phyloP scores from a whole-genome alignment of 2,888 invertebrate species.

The Agrochola lota region DNA sequence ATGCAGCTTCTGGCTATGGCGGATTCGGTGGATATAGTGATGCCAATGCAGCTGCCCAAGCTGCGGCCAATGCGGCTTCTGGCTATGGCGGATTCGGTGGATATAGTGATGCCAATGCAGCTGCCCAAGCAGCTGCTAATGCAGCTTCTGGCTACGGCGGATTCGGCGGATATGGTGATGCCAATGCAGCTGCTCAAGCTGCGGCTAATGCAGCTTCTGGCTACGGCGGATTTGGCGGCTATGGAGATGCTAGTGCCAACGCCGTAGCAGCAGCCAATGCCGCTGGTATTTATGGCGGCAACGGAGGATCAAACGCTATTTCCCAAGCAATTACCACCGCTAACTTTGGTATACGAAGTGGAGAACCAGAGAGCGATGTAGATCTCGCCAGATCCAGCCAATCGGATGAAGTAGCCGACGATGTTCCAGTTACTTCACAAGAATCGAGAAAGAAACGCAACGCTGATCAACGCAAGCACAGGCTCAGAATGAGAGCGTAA shows the following conservation, averaged over 20 bases:
- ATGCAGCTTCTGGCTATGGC: not conserved
- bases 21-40: slow-evolving; percentile 10
- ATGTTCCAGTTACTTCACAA: not conserved
- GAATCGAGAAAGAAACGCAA: slow-evolving; percentile 62
- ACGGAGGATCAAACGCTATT: slow-evolving; percentile 58
- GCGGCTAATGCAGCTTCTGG: slow-evolving; percentile 11
- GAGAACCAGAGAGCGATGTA: slow-evolving; percentile 45
- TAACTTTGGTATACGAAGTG: slow-evolving; percentile 52
- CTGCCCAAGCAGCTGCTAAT: slow-evolving; percentile 17
- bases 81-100: slow-evolving; percentile 18
- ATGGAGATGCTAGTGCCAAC: slow-evolving; percentile 27
- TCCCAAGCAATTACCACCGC: slow-evolving; percentile 57
- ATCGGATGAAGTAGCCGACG: slow-evolving; percentile 29
- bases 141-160: slow-evolving; percentile 2
- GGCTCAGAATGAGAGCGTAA: slow-evolving; percentile 61
- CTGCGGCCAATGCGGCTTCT: not conserved
- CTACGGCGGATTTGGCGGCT: slow-evolving; percentile 22
- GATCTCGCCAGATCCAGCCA: slow-evolving; percentile 4
- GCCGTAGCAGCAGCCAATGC: slow-evolving; percentile 32
- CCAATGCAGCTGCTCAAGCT: slow-evolving; percentile 34
- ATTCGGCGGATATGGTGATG: slow-evolving; percentile 5
- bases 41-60: slow-evolving; percentile 14
- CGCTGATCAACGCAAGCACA: slow-evolving; percentile 37
- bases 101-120: slow-evolving; percentile 4
- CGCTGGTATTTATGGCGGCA: slow-evolving; percentile 45